Evolutionary conservation across 2,797 vertebrate genomes (phyloP).

Genomic region (Notolabrus celidotus): DNA sequence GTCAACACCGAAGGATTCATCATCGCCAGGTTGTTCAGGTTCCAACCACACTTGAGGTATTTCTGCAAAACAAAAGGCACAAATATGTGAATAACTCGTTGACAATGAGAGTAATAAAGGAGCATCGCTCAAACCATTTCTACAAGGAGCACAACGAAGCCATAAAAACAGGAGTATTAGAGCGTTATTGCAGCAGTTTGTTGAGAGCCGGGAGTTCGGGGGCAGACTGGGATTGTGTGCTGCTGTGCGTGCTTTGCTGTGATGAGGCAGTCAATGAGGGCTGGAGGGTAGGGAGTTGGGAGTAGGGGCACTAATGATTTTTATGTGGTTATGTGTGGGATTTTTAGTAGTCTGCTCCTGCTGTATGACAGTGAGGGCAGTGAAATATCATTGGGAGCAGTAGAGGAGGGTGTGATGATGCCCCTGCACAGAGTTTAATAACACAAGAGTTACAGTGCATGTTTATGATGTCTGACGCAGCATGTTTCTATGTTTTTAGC

Average conservation of each 20-base stretch:
- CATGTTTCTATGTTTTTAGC: not conserved
- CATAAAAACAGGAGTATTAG: not conserved
- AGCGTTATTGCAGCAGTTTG: no score
- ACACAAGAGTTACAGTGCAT: not conserved
- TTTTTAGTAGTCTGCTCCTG: no score
- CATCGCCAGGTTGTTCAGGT: constrained; percentile 98
- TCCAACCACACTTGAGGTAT: constrained; percentile 96
- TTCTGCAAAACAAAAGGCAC: constrained; percentile 80
- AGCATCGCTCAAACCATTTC: not conserved
- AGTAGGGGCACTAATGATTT: no score
- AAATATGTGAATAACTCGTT: not conserved
- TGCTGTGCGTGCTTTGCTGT: no score
- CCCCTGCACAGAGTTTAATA: not conserved
- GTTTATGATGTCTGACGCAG: not conserved
- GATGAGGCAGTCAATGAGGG: no score
- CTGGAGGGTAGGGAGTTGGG: no score
- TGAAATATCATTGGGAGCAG: not conserved
- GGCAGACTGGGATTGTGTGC: no score
- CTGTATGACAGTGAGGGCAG: no score
- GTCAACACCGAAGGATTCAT: constrained; percentile 97
- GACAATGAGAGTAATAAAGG: not conserved
- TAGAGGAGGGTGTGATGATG: not conserved
- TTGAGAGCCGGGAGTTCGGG: no score
- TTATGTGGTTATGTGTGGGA: not conserved
- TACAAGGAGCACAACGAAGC: not conserved